A percentile compares a stretch with the other conserved stretches of the same genome.
These are phyloP conservation scores for Dicentrarchus labrax DNA, from an alignment of 2,113 vertebrate species.

Conservation along the genomic window DNA sequence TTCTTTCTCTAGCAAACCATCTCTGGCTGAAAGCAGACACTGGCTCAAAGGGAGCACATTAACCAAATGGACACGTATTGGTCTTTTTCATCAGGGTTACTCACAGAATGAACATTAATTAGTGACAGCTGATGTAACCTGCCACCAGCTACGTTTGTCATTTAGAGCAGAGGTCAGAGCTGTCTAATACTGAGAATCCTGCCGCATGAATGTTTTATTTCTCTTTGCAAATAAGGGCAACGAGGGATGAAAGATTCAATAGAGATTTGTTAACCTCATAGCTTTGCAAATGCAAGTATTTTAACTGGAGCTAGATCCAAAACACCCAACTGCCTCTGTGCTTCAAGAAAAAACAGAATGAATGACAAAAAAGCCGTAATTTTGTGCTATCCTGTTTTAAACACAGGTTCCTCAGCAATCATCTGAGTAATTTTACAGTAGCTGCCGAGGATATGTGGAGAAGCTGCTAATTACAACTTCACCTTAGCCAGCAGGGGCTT, in stretches of 20 bases:
- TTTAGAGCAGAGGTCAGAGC: no score
- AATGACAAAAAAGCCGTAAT: neutral
- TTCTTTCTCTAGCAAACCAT: neutral
- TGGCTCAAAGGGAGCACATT: neutral
- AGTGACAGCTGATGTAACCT: neutral
- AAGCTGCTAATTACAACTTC: constrained; percentile 19
- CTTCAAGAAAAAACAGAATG: neutral
- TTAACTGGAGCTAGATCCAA: neutral
- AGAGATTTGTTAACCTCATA: neutral
- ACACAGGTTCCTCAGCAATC: constrained; percentile 7
- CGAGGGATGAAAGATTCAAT: neutral
- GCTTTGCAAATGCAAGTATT: neutral
- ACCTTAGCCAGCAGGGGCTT: constrained; percentile 15
- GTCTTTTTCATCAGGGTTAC: neutral
- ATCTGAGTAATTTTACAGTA: neutral
- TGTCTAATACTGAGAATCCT: neutral
- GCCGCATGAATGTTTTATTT: neutral
- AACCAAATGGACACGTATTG: neutral
- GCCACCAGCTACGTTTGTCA: no score
- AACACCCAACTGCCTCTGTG: neutral
- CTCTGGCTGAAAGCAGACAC: neutral
- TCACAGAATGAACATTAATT: neutral
- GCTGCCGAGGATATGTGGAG: neutral
- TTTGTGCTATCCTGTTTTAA: neutral
- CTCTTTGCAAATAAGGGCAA: neutral